Conservation (phyloP, 2,888 invertebrate genomes). For the Drosophila austrosaltans region DNA sequence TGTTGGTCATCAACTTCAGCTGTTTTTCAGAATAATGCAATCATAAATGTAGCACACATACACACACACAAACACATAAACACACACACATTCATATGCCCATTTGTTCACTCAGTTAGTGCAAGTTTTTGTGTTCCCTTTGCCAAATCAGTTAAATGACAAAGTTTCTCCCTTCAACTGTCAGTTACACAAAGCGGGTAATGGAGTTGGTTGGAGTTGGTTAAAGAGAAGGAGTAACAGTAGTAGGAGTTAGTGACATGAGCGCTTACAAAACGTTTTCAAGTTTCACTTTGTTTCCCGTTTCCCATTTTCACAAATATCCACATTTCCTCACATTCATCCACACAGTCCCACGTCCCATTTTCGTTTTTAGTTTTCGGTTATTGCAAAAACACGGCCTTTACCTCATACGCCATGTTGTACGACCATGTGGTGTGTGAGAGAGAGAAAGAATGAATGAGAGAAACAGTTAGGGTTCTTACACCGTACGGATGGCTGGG, state of each 20-base stretch:
- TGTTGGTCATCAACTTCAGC: slow-evolving; percentile 29
- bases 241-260: slow-evolving; percentile 33
- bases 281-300: slow-evolving; percentile 6
- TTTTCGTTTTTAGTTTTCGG: slow-evolving; percentile 5
- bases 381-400: slow-evolving; percentile 28
- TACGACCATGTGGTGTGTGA: slow-evolving; percentile 4
- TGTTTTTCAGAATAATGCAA: slow-evolving; percentile 46
- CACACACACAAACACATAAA: slow-evolving; percentile 16
- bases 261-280: slow-evolving; percentile 38
- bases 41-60: slow-evolving; percentile 35
- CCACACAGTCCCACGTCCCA: not conserved
- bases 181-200: slow-evolving; percentile 22
- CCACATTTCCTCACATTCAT: not conserved
- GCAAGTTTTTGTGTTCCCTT: slow-evolving; percentile 16
- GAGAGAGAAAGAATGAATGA: too few relatives aligned
- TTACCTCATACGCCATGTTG: slow-evolving; percentile 9
- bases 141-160: slow-evolving; percentile 32
- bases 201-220: not conserved
- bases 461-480: not conserved
- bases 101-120: slow-evolving; percentile 31
- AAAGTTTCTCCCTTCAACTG: slow-evolving; percentile 39
- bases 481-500: not conserved
- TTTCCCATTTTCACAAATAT: slow-evolving; percentile 1
- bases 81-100: slow-evolving; percentile 16
- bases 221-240: slow-evolving; percentile 7